A percentile compares a stretch with the other conserved stretches of the same genome.
phyloP scores from a whole-genome alignment of 2,797 vertebrate genomes.

The Decapterus maruadsi region DNA sequence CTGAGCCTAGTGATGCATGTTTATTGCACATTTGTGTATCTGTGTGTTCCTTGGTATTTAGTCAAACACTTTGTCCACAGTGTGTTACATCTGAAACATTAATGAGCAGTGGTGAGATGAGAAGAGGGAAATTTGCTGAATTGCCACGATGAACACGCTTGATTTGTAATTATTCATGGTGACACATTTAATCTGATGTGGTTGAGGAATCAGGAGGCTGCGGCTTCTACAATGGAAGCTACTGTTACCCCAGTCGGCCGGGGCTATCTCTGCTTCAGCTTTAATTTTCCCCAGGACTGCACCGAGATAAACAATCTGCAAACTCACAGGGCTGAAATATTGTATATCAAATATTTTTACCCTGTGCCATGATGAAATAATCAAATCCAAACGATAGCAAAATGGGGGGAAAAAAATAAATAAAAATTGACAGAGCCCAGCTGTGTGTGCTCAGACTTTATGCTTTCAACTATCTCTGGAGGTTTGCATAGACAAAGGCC shows the following conservation, averaged over 20 bases:
- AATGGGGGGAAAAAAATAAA: neutral
- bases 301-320: constrained; percentile 28
- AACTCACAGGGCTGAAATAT: constrained; percentile 8
- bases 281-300: constrained; percentile 25
- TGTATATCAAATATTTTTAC: constrained; percentile 1
- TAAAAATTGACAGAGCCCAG: neutral
- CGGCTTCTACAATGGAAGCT: constrained; percentile 15
- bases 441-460: neutral
- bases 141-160: constrained; percentile 47
- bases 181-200: constrained; percentile 70
- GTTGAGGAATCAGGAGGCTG: constrained; percentile 46
- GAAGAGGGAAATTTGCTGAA: constrained; percentile 47
- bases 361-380: neutral
- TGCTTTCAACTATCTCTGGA: constrained; percentile 22
- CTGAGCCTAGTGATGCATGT: constrained; percentile 34
- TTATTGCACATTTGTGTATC: constrained; percentile 48
- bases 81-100: constrained; percentile 66
- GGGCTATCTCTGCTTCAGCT: constrained; percentile 12
- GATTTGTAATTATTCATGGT: constrained; percentile 75
- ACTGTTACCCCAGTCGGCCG: constrained; percentile 2
- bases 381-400: constrained; percentile 7
- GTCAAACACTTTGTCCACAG: constrained; percentile 44
- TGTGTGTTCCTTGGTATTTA: constrained; percentile 45
- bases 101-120: constrained; percentile 63
- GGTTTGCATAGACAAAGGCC: constrained; percentile 24